phyloP scores from a whole-genome alignment of 2,113 vertebrate genomes.

The Sceloporus undulatus region DNA sequence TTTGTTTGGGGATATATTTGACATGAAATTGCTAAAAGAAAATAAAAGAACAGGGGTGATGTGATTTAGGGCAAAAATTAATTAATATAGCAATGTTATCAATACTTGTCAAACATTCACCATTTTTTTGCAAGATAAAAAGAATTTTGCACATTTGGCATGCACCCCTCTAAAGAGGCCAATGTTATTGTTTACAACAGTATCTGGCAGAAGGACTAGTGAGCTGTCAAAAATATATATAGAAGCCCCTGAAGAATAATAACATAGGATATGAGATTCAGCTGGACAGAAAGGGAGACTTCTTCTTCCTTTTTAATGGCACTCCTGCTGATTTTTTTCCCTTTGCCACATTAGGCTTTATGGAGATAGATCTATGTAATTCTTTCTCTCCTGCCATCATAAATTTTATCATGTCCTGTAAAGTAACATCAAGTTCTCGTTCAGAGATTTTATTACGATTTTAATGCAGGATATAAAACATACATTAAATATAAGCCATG shows the following conservation, averaged over 20 bases:
- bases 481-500: slow-evolving; percentile 40
- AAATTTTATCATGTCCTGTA: slow-evolving; percentile 41
- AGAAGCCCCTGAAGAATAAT: background rate
- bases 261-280: background rate
- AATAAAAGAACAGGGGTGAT: background rate
- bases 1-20: background rate
- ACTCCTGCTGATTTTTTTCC: background rate
- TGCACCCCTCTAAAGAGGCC: too few species aligned
- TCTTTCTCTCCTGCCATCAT: slow-evolving; percentile 41
- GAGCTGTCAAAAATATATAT: background rate
- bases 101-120: background rate
- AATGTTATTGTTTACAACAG: background rate
- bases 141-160: background rate
- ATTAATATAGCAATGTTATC: background rate
- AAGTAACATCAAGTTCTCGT: background rate
- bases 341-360: slow-evolving; percentile 31
- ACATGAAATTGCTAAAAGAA: background rate
- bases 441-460: slow-evolving; percentile 39
- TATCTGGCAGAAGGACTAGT: background rate
- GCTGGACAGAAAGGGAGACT: background rate
- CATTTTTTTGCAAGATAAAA: background rate
- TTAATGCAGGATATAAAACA: slow-evolving; percentile 40
- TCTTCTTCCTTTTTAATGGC: background rate
- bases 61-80: background rate
- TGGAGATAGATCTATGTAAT: background rate